phyloP scores from a whole-genome alignment of 2,888 invertebrate species.

The Nemotelus pantherinus region DNA sequence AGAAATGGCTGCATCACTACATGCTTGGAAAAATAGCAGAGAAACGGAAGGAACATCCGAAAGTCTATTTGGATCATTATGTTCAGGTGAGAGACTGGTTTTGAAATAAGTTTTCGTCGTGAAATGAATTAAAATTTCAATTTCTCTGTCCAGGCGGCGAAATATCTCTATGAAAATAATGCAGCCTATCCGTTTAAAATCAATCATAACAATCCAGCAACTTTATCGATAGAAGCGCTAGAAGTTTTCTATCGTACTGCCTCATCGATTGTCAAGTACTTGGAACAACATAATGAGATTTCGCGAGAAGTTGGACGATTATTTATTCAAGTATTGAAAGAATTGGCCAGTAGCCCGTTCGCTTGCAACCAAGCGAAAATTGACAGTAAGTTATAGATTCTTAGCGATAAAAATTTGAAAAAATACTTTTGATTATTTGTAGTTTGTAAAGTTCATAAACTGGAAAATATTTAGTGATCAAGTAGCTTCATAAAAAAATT shows the following conservation, averaged over 20 bases:
- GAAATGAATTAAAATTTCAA: background rate
- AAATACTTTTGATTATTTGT: too few relatives aligned
- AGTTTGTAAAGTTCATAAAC: too few relatives aligned
- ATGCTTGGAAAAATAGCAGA: constrained; percentile 96
- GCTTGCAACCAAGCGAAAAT: constrained; percentile 66
- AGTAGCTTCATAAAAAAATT: too few relatives aligned
- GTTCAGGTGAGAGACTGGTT: constrained; percentile 66
- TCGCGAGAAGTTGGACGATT: constrained; percentile 70
- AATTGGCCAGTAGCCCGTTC: constrained; percentile 66
- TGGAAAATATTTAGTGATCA: too few relatives aligned
- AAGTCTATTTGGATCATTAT: constrained; percentile 82
- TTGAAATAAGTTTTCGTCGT: background rate
- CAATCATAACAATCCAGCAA: constrained; percentile 83
- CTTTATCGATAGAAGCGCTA: constrained; percentile 86
- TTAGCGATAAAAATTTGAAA: too few relatives aligned
- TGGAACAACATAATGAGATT: constrained; percentile 78
- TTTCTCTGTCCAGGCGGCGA: constrained; percentile 70
- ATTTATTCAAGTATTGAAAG: constrained; percentile 66
- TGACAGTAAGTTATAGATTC: constrained; percentile 56
- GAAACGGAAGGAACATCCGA: constrained; percentile 80
- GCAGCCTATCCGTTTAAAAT: constrained; percentile 89
- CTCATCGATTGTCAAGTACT: constrained; percentile 86
- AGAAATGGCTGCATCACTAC: constrained; percentile 92
- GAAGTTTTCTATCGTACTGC: constrained; percentile 88
- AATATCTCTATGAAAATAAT: constrained; percentile 79